Evolutionary conservation across 2,888 invertebrate genomes (phyloP).

Genomic region (Zhuqinia jingwanae): DNA sequence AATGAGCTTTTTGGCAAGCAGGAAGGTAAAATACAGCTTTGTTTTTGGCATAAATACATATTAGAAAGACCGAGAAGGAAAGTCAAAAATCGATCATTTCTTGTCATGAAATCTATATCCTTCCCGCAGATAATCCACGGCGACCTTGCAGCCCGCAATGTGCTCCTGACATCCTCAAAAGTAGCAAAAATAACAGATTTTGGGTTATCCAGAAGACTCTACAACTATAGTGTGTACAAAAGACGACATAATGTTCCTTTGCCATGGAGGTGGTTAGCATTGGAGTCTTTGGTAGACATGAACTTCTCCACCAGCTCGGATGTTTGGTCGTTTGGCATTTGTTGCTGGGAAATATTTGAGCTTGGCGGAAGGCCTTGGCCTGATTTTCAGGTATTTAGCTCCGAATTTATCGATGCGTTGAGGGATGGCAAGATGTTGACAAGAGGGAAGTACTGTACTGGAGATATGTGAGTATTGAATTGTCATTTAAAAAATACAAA

Average conservation of each 20-base stretch:
- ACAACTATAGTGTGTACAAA: conserved; percentile 44
- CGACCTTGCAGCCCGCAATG: conserved; percentile 44
- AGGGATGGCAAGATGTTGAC: neutral
- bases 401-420: conserved; percentile 22
- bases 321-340: conserved; percentile 41
- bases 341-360: conserved; percentile 52
- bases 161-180: neutral
- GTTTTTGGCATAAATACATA: no score
- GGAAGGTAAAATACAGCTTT: conserved; percentile 27
- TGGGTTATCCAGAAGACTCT: conserved; percentile 41
- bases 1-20: conserved; percentile 48
- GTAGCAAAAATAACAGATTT: conserved; percentile 45
- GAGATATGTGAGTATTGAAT: conserved; percentile 1
- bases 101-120: no score
- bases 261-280: conserved; percentile 49
- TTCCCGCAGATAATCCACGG: conserved; percentile 40
- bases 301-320: conserved; percentile 29
- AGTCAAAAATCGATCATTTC: no score
- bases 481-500: no score
- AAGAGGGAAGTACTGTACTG: neutral
- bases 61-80: no score
- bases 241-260: conserved; percentile 27
- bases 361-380: conserved; percentile 40
- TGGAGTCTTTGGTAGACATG: conserved; percentile 44
- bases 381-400: conserved; percentile 1